Percentiles rank a stretch among this genome's conserved stretches.
phyloP scores from a whole-genome alignment of 2,888 invertebrate species.

The Alcis repandata region DNA sequence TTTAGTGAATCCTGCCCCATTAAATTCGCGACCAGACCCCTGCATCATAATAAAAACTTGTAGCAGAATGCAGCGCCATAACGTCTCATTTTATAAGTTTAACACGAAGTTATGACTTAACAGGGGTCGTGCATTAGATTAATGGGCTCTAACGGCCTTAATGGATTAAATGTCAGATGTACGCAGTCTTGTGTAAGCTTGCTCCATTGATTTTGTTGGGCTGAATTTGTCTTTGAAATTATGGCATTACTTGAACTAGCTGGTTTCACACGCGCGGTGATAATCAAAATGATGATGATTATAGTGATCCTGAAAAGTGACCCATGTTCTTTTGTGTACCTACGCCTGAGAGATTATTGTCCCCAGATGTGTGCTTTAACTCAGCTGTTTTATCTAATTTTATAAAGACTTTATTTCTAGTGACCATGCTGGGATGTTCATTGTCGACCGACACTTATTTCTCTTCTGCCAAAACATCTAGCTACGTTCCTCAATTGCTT shows the following conservation, averaged over 20 bases:
- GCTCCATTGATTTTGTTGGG: slow-evolving; percentile 5
- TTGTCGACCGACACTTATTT: not conserved
- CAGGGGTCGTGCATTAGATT: slow-evolving; percentile 36
- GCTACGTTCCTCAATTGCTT: not conserved
- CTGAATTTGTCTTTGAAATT: not conserved
- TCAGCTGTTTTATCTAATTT: not conserved
- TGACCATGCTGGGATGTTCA: not conserved
- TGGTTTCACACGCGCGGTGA: no score
- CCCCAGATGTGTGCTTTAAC: no score
- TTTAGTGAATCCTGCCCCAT: slow-evolving; percentile 4
- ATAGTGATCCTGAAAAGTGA: no score
- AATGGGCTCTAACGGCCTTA: slow-evolving; percentile 31
- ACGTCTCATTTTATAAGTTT: slow-evolving; percentile 34
- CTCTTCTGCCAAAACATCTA: not conserved
- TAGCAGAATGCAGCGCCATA: slow-evolving; percentile 24
- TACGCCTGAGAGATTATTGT: no score
- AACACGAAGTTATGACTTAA: slow-evolving; percentile 36
- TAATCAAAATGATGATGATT: no score
- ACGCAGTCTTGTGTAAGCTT: not conserved
- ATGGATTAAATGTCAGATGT: slow-evolving; percentile 30
- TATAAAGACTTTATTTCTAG: not conserved
- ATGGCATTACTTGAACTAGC: no score
- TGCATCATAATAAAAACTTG: slow-evolving; percentile 37
- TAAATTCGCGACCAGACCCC: slow-evolving; percentile 6
- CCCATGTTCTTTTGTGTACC: no score